Conservation (phyloP, 2,797 vertebrate genomes). For the Rallus crepitans region DNA sequence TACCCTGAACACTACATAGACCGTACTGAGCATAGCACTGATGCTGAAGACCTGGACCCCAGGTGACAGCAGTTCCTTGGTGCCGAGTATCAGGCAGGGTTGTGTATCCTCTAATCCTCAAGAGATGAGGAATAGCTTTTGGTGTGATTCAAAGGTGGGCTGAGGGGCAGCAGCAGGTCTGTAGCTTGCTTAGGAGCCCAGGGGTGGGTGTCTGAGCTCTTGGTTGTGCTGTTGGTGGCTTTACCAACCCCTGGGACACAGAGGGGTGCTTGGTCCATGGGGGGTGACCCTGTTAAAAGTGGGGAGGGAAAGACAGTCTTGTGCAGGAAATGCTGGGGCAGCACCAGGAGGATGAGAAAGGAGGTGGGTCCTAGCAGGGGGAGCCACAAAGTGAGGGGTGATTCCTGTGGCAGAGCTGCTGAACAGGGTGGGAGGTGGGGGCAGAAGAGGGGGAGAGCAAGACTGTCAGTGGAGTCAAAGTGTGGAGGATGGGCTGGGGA, state of each 20-base stretch:
- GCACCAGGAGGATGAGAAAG: not conserved
- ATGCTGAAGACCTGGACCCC: not conserved
- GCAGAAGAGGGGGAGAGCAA: too few relatives aligned
- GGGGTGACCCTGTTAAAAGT: not conserved
- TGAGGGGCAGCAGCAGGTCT: not conserved
- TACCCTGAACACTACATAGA: fast-evolving
- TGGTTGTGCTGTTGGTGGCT: not conserved
- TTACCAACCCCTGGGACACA: fast-evolving
- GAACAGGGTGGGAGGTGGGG: not conserved
- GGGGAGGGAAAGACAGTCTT: not conserved
- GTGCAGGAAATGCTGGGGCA: not conserved
- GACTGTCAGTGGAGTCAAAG: not conserved
- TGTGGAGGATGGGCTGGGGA: not conserved
- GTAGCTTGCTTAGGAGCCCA: not conserved
- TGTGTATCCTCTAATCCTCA: not conserved
- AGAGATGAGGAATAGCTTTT: fast-evolving
- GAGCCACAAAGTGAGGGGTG: not conserved
- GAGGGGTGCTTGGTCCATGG: fast-evolving
- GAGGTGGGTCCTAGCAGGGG: not conserved
- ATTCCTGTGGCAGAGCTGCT: not conserved
- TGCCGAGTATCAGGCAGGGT: not conserved
- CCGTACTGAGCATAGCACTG: not conserved
- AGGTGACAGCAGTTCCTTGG: not conserved
- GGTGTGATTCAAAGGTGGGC: not conserved
- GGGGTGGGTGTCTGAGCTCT: too few relatives aligned